phyloP scores from a whole-genome alignment of 2,113 vertebrate species.

The Phylloscopus whistleri region DNA sequence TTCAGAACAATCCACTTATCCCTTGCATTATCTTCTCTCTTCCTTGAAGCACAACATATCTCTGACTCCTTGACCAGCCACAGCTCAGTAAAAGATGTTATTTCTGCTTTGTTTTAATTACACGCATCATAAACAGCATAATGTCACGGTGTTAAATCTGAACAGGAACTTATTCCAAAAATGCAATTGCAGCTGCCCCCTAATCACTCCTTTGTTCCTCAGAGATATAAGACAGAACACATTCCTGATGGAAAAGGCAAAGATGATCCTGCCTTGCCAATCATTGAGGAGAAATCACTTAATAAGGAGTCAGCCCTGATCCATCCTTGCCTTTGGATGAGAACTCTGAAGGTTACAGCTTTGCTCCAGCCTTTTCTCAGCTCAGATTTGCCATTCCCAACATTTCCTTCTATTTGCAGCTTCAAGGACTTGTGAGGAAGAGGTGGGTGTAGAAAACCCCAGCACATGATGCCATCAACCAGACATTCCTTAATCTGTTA shows the following conservation, averaged over 20 bases:
- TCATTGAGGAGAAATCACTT: not conserved
- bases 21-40: not conserved
- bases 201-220: not conserved
- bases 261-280: not conserved
- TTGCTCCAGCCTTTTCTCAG: not conserved
- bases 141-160: not conserved
- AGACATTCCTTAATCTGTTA: not conserved
- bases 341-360: not conserved
- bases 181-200: constrained; percentile 11
- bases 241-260: not conserved
- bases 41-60: not conserved
- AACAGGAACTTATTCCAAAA: constrained; percentile 23
- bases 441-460: not conserved
- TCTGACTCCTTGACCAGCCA: not conserved
- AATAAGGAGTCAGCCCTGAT: not conserved
- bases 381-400: not conserved
- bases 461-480: not conserved
- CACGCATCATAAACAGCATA: not conserved
- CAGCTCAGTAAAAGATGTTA: not conserved
- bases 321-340: not conserved
- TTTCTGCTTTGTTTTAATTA: constrained; percentile 25
- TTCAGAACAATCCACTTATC: not conserved
- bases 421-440: not conserved
- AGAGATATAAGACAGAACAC: not conserved
- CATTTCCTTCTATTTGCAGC: not conserved